Conservation (phyloP, 2,888 invertebrate species). For the Plagodis dolabraria region DNA sequence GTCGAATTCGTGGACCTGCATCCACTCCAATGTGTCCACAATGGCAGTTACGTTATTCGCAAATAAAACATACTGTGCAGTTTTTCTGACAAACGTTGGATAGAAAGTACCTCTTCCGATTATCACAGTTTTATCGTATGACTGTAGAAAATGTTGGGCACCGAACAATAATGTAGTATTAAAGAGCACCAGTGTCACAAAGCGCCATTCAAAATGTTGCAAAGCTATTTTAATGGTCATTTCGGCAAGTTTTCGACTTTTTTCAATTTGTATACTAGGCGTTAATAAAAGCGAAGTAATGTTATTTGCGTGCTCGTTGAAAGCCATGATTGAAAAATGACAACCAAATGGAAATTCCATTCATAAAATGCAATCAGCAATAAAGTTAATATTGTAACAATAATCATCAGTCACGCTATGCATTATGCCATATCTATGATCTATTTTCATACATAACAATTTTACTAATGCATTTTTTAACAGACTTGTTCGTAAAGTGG, state of each 20-base stretch:
- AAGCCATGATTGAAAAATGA: conserved; percentile 19
- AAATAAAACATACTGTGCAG: conserved; percentile 62
- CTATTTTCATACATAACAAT: background rate
- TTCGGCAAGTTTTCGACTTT: conserved; percentile 46
- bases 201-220: conserved; percentile 63
- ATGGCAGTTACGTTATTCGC: conserved; percentile 51
- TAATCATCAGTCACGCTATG: conserved; percentile 8
- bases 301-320: conserved; percentile 25
- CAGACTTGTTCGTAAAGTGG: background rate
- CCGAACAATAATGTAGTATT: conserved; percentile 56
- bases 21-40: conserved; percentile 48
- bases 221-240: conserved; percentile 61
- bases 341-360: conserved; percentile 4
- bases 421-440: background rate
- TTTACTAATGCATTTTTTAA: conserved; percentile 26
- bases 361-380: conserved; percentile 5
- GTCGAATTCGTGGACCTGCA: conserved; percentile 53
- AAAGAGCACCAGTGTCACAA: conserved; percentile 61
- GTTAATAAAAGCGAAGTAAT: background rate
- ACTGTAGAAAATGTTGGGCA: conserved; percentile 54
- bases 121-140: conserved; percentile 55
- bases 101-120: conserved; percentile 49
- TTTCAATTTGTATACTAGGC: conserved; percentile 9
- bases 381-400: conserved; percentile 1
- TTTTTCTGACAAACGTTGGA: conserved; percentile 40